Conservation (phyloP, 2,797 vertebrate species). For the Pseudopleuronectes americanus region DNA sequence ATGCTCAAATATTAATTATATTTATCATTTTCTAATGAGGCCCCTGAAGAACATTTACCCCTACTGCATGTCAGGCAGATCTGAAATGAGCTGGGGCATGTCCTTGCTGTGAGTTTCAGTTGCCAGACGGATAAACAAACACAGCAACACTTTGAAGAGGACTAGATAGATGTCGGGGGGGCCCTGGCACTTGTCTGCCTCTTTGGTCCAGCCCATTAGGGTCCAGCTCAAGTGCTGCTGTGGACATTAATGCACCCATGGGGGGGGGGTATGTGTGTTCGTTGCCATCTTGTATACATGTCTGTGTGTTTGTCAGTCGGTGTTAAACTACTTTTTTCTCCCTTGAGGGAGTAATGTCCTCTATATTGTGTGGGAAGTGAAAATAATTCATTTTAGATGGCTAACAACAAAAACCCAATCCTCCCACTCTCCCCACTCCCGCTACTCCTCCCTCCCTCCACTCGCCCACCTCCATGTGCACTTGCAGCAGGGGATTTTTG, state of each 20-base stretch:
- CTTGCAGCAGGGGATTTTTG: conserved; percentile 57
- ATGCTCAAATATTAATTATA: conserved; percentile 88
- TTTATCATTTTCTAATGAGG: conserved; percentile 87
- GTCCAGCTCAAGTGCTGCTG: conserved; percentile 72
- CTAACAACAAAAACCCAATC: conserved; percentile 44
- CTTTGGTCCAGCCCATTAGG: conserved; percentile 70
- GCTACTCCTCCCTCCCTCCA: conserved; percentile 19
- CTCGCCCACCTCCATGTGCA: conserved; percentile 26
- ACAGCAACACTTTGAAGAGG: conserved; percentile 67
- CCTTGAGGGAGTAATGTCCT: conserved; percentile 59
- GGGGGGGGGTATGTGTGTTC: conserved; percentile 46
- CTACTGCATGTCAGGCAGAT: conserved; percentile 74
- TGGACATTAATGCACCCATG: conserved; percentile 72
- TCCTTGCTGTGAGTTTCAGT: conserved; percentile 71
- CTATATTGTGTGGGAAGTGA: conserved; percentile 61
- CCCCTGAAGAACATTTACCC: conserved; percentile 85
- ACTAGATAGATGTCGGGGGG: conserved; percentile 50
- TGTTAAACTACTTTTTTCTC: conserved; percentile 59
- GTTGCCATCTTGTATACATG: conserved; percentile 70
- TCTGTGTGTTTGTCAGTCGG: conserved; percentile 57
- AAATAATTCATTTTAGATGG: conserved; percentile 68
- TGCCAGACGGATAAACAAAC: conserved; percentile 76
- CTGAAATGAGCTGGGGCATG: conserved; percentile 67
- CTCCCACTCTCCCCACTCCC: conserved; percentile 27
- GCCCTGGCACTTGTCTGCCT: conserved; percentile 64